Percentiles rank a stretch among this genome's conserved stretches.
These are phyloP conservation scores for Tortricodes alternella DNA, from an alignment of 2,888 invertebrate species.

Conservation along the genomic window DNA sequence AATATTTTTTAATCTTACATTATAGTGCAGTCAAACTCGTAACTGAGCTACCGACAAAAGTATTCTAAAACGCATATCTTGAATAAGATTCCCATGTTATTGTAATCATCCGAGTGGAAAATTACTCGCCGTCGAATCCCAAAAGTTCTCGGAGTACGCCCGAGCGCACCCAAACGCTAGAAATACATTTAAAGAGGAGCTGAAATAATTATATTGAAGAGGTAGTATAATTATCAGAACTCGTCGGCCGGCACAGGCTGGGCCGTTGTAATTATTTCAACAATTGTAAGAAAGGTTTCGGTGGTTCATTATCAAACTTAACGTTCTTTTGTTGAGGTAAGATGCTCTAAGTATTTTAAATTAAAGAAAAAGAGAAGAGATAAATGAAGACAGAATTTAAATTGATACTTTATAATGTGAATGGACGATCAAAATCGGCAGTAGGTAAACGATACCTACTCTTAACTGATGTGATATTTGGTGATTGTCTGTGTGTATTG, in stretches of 20 bases:
- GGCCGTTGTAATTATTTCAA: constrained; percentile 16
- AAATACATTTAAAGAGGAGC: constrained; percentile 12
- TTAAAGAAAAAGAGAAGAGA: too few relatives aligned
- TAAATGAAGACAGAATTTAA: too few relatives aligned
- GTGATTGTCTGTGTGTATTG: too few relatives aligned
- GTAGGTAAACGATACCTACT: too few relatives aligned
- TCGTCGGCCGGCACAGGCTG: neutral
- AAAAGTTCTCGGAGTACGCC: neutral
- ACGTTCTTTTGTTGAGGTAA: neutral
- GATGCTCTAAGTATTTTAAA: too few relatives aligned
- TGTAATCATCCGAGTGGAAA: neutral
- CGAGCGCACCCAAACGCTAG: neutral
- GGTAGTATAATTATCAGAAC: constrained; percentile 20
- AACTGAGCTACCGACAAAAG: neutral
- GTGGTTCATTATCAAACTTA: neutral
- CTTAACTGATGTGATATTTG: too few relatives aligned
- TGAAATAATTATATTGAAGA: constrained; percentile 24
- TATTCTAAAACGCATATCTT: neutral
- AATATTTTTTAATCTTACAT: neutral
- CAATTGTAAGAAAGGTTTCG: neutral
- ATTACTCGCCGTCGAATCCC: neutral
- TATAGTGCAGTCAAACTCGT: neutral
- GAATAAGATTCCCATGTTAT: neutral
- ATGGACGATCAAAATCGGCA: too few relatives aligned
- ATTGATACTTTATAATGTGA: too few relatives aligned